Evolutionary conservation across 2,797 vertebrate species (phyloP).

Genomic region (Myotis myotis): DNA sequence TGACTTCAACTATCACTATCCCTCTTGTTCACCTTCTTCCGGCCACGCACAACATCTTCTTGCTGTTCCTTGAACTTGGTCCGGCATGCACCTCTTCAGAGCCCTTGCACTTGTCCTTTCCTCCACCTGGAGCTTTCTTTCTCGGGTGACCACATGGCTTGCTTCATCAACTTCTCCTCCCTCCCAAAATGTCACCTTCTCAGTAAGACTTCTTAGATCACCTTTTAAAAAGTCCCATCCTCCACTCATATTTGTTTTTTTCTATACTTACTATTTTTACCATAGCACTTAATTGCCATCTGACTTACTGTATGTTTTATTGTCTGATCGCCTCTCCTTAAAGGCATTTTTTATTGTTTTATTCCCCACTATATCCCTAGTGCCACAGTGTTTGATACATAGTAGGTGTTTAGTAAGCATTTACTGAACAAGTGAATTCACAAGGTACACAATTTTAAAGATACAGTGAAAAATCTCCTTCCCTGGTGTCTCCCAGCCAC

Average conservation of each 20-base stretch:
- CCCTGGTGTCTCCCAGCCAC: not conserved
- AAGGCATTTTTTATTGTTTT: slow-evolving; percentile 36
- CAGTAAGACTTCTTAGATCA: not conserved
- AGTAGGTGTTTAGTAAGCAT: slow-evolving; percentile 8
- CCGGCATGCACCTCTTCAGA: not conserved
- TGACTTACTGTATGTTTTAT: not conserved
- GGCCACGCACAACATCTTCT: not conserved
- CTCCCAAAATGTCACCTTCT: slow-evolving; percentile 27
- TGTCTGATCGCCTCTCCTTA: not conserved
- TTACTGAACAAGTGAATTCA: slow-evolving; percentile 39
- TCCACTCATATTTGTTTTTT: slow-evolving; percentile 2
- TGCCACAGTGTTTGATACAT: not conserved
- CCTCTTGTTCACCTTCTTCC: not conserved
- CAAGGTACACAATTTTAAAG: slow-evolving; percentile 11
- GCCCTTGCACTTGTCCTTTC: not conserved
- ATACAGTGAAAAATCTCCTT: not conserved
- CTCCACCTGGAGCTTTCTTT: not conserved
- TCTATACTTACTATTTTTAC: not conserved
- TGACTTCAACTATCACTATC: not conserved
- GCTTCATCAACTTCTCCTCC: not conserved
- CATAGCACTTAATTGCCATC: not conserved
- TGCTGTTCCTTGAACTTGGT: not conserved
- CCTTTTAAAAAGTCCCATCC: not conserved
- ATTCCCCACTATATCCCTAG: not conserved
- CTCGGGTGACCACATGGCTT: not conserved